A percentile compares a stretch with the other conserved stretches of the same genome.
Conservation (phyloP, 1,140 invertebrate genomes). For the Pseudomyrmex sp. region DNA sequence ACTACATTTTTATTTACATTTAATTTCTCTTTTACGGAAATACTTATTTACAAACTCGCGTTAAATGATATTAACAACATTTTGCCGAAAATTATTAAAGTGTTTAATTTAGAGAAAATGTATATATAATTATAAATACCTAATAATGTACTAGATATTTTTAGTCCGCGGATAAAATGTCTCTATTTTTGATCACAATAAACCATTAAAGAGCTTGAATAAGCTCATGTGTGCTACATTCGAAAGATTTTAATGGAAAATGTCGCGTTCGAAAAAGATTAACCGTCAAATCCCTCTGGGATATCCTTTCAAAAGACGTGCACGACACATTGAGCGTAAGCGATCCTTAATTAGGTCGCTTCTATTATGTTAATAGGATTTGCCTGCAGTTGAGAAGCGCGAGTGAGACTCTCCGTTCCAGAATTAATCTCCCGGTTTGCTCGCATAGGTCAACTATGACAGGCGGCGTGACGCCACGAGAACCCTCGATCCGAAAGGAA, state of each 20-base stretch:
- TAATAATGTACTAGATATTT: not conserved
- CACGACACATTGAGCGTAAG: slow-evolving; percentile 41
- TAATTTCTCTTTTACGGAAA: not conserved
- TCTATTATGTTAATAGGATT: slow-evolving; percentile 60
- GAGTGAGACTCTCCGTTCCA: slow-evolving; percentile 8
- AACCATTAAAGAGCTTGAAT: slow-evolving; percentile 13
- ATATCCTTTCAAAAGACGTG: slow-evolving; percentile 38
- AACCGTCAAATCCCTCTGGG: slow-evolving; percentile 21
- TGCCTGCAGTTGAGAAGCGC: not conserved
- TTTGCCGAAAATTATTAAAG: not conserved
- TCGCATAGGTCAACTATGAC: slow-evolving; percentile 44
- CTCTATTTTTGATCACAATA: not conserved
- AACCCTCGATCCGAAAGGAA: slow-evolving; percentile 36
- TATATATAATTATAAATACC: too few species aligned
- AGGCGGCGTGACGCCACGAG: slow-evolving; percentile 35
- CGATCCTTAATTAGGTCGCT: slow-evolving; percentile 49
- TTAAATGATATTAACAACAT: not conserved
- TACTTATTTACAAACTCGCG: not conserved
- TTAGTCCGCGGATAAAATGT: not conserved
- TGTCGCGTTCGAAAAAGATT: slow-evolving; percentile 24
- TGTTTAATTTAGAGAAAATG: too few species aligned
- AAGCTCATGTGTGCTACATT: slow-evolving; percentile 17
- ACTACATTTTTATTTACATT: too few species aligned
- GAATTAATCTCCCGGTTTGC: slow-evolving; percentile 21
- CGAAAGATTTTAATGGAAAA: slow-evolving; percentile 44